phyloP scores from a whole-genome alignment of 2,888 invertebrate species.

The Agrochola lota region DNA sequence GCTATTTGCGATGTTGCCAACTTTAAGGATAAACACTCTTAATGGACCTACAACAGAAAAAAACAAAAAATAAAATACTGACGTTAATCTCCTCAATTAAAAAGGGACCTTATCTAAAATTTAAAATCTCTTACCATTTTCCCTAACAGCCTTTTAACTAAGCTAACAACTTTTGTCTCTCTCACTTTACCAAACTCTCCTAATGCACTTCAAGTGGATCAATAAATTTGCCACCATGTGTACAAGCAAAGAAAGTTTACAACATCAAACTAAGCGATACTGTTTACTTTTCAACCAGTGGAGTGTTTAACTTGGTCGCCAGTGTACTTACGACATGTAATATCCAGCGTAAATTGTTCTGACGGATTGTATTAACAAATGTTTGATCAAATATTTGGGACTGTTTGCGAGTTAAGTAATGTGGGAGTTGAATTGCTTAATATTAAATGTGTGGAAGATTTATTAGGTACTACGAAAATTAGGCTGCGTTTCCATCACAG shows the following conservation, averaged over 20 bases:
- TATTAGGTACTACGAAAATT: background rate
- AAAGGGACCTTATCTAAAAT: no score
- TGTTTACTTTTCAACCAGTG: conserved; percentile 51
- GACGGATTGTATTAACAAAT: conserved; percentile 15
- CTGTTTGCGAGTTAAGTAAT: background rate
- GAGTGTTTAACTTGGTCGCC: conserved; percentile 41
- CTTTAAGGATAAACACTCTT: no score
- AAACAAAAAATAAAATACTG: no score
- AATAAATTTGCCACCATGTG: conserved; percentile 46
- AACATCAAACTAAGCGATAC: conserved; percentile 39
- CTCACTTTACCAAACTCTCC: conserved; percentile 30
- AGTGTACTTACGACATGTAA: conserved; percentile 29
- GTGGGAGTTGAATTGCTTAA: conserved; percentile 8
- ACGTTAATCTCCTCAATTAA: no score
- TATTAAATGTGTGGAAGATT: conserved; percentile 22
- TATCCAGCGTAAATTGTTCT: conserved; percentile 21
- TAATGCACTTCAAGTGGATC: conserved; percentile 20
- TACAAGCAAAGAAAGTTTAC: conserved; percentile 43
- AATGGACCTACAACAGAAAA: no score
- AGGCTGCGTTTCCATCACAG: no score
- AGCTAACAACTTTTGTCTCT: conserved; percentile 11
- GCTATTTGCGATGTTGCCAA: no score
- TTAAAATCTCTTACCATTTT: background rate
- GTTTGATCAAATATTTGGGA: conserved; percentile 31
- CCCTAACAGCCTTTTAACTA: conserved; percentile 17